Percentiles rank a stretch among this genome's conserved stretches.
phyloP scores from a whole-genome alignment of 2,888 invertebrate genomes.

The Syritta pipiens region DNA sequence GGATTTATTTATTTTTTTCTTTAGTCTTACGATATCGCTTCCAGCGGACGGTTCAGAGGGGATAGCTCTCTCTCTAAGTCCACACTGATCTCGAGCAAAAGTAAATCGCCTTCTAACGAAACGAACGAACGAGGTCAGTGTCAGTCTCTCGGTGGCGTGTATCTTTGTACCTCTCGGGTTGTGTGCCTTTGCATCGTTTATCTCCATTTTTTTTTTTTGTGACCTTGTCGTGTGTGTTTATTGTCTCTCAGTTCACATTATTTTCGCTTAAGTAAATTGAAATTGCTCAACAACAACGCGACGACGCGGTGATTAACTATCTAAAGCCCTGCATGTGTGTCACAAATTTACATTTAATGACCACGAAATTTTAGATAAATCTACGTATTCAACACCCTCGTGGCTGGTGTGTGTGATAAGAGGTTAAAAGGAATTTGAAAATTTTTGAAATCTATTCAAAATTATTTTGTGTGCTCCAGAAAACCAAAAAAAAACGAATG shows the following conservation, averaged over 20 bases:
- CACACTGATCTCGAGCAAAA: conserved; percentile 10
- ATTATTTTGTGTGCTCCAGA: too few relatives aligned
- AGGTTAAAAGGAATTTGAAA: conserved; percentile 5
- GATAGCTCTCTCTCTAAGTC: conserved; percentile 17
- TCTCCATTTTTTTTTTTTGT: too few relatives aligned
- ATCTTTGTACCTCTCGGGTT: conserved; percentile 26
- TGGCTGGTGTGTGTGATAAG: background rate
- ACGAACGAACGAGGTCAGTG: conserved; percentile 62
- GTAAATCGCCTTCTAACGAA: conserved; percentile 36
- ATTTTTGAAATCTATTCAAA: background rate
- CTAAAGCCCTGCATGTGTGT: background rate
- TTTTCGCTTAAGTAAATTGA: background rate
- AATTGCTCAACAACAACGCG: conserved; percentile 8
- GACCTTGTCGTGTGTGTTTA: conserved; percentile 46
- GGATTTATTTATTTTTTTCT: conserved; percentile 9
- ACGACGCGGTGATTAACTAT: background rate
- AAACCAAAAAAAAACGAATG: too few relatives aligned
- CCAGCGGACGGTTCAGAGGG: conserved; percentile 44
- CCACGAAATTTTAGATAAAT: conserved; percentile 2
- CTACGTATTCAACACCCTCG: background rate
- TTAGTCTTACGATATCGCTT: conserved; percentile 60
- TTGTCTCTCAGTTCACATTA: background rate
- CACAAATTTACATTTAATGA: conserved; percentile 12
- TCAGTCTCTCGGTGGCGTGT: too few relatives aligned
- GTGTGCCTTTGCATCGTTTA: conserved; percentile 5